Conservation (phyloP, 2,113 vertebrate genomes). For the Halcyon malimbica region DNA sequence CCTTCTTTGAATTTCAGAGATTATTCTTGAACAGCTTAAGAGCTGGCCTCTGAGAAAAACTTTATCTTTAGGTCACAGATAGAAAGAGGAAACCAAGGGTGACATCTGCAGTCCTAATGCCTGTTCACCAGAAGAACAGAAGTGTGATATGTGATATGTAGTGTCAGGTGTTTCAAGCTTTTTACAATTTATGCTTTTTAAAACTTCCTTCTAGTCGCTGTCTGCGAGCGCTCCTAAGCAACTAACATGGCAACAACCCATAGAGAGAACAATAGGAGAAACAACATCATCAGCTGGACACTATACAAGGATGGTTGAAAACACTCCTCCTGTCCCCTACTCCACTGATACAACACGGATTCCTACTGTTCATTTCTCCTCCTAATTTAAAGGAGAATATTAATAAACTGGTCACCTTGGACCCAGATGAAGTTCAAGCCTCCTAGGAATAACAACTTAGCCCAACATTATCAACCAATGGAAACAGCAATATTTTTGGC, state of each 20-base stretch:
- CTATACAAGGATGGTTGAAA: background rate
- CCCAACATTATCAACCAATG: background rate
- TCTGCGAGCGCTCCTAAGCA: background rate
- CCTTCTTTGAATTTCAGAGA: background rate
- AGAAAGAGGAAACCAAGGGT: background rate
- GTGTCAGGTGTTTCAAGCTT: no score
- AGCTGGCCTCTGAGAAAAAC: background rate
- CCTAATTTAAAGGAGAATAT: background rate
- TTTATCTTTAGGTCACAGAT: background rate
- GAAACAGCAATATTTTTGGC: background rate
- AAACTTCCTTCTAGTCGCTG: background rate
- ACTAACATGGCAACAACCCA: fast-evolving
- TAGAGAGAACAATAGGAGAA: background rate
- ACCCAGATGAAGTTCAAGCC: background rate
- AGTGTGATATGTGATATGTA: no score
- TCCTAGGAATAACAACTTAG: background rate
- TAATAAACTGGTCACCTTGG: background rate
- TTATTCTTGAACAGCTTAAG: background rate
- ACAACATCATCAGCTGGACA: background rate
- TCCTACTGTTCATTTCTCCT: background rate
- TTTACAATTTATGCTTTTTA: no score
- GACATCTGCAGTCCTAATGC: background rate
- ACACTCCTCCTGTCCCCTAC: background rate
- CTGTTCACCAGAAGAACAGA: background rate
- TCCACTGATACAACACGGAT: background rate